Evolutionary conservation across 30 jellyfish, hydroid and myxozoan genomes (phyloP).

Genomic region (Cassiopea andromeda): DNA sequence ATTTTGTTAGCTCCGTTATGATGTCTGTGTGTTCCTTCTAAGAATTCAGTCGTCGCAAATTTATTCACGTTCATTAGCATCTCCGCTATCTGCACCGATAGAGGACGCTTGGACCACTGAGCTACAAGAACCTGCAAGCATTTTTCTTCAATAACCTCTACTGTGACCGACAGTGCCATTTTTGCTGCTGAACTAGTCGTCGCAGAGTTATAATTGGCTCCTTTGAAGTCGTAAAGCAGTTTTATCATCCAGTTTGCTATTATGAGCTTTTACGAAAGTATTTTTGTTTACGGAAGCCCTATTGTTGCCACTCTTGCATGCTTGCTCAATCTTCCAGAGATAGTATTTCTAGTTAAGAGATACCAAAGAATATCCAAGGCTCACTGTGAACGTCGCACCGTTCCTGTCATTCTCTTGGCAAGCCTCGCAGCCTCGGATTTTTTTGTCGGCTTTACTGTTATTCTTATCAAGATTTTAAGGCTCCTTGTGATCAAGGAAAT

Average conservation of each 20-base stretch:
- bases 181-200: too few species aligned
- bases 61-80: too few species aligned
- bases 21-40: too few species aligned
- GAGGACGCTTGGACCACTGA: too few species aligned
- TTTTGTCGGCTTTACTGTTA: slow-evolving; percentile 52
- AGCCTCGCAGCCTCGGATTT: slow-evolving; percentile 72
- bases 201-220: background rate
- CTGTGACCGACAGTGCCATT: too few species aligned
- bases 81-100: too few species aligned
- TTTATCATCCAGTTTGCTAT: background rate
- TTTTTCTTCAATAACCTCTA: too few species aligned
- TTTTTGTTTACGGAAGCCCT: slow-evolving; percentile 68
- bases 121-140: too few species aligned
- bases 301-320: slow-evolving; percentile 64
- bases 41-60: too few species aligned
- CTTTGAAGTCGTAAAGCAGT: background rate
- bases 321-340: slow-evolving; percentile 55
- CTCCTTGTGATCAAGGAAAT: slow-evolving; percentile 1
- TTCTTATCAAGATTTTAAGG: slow-evolving; percentile 34
- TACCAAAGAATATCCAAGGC: slow-evolving; percentile 15
- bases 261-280: slow-evolving; percentile 28
- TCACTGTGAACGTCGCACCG: slow-evolving; percentile 27
- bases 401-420: slow-evolving; percentile 32
- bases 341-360: slow-evolving; percentile 19
- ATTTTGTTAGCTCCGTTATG: too few species aligned